Base-by-base conservation (phyloP, 2,797 vertebrate species). In the Notolabrus celidotus region DNA sequence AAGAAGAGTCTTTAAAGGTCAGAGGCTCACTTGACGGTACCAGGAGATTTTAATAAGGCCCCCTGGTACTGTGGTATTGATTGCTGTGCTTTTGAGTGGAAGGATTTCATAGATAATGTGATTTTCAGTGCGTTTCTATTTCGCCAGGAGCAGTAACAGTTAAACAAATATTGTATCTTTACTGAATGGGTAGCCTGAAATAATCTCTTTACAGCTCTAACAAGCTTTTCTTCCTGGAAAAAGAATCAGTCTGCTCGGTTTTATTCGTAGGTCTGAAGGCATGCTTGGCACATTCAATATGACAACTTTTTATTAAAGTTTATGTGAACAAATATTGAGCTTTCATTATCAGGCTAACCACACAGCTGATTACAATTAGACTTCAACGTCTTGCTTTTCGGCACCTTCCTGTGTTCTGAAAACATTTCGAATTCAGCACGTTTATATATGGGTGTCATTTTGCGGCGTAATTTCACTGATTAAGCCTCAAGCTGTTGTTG, bases 1-100 rank as follows among this genome's bases (percentile, higher is more conserved):
- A 83, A 68, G 82, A 82, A 79, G 67, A 71, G 38, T 77, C 51
- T 84, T 29, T 61, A 83, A 92, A 90, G 86, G 91, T 92, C 88
- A 92, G 61, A 62, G 34, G 64, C 88, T 80, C 82, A 54, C 79
- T 82, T 41, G 67, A 80, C 73, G 64, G 62, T 74, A 56, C 61
- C 49, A 53, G 52, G 60, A 74, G 74, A 77, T 76, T 89, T 77
- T 70, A 83, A 85, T 71, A 69, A 82, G 70, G 34, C 79, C 65
- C 67, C 20, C 66, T 14, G 62, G 74, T 53, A 45, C 45, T 80
- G 56, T 56, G 39, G 20, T 74, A 91, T 93, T 74, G 90, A 92
- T 92, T 60, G 43, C 52, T 74, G 61, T 58, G 45, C 71, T 84
- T 45, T 67, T 85, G 62, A 11, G 8, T 71, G 55, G 46, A 81